Conservation (phyloP, 2,113 vertebrate genomes). For the Machaerirhynchus nigripectus region DNA sequence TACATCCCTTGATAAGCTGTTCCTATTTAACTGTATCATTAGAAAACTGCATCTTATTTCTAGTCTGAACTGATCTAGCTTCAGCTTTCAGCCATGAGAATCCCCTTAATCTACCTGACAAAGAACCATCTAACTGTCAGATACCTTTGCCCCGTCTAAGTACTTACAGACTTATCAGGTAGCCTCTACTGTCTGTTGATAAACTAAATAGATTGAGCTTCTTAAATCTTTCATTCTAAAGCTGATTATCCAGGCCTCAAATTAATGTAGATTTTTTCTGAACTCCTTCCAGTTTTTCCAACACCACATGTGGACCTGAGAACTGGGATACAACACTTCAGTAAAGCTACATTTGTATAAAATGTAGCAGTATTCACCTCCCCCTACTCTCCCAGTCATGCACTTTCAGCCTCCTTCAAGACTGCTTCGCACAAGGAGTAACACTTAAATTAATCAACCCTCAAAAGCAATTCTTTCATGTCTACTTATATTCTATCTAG, state of each 20-base stretch:
- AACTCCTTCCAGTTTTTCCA: slow-evolving; percentile 6
- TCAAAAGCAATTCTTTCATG: background rate
- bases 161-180: slow-evolving; percentile 40
- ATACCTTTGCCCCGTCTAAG: background rate
- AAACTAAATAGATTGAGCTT: slow-evolving; percentile 61
- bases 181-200: slow-evolving; percentile 40
- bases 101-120: slow-evolving; percentile 49
- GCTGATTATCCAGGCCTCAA: slow-evolving; percentile 44
- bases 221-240: slow-evolving; percentile 50
- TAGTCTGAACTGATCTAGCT: slow-evolving; percentile 20
- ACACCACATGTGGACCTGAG: background rate
- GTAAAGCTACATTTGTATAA: background rate
- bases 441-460: background rate
- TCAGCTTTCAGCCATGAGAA: slow-evolving; percentile 28
- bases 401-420: background rate
- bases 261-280: slow-evolving; percentile 22
- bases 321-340: background rate
- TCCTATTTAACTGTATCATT: slow-evolving; percentile 7
- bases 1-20: background rate
- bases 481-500: background rate
- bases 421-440: background rate
- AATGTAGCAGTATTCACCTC: background rate
- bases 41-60: slow-evolving; percentile 35
- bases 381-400: background rate
- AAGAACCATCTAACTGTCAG: slow-evolving; percentile 41